Evolutionary conservation across 2,888 invertebrate species (phyloP).

Genomic region (Megastigmus dorsalis): DNA sequence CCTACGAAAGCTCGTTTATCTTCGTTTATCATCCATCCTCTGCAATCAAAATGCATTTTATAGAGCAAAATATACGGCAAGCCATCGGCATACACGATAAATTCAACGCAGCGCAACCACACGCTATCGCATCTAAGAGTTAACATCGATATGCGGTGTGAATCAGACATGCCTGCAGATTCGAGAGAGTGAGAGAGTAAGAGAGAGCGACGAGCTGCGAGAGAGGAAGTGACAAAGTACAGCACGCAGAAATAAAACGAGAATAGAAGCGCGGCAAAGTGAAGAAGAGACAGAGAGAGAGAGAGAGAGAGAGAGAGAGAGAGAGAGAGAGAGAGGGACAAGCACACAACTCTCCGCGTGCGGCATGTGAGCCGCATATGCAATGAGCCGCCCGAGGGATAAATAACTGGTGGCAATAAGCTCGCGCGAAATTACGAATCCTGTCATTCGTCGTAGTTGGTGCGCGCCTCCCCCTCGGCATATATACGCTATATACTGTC

Average conservation of each 20-base stretch:
- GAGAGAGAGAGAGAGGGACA: neutral
- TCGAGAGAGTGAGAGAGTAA: neutral
- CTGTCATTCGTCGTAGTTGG: constrained; percentile 58
- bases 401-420: constrained; percentile 71
- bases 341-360: neutral
- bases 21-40: no score
- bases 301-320: neutral
- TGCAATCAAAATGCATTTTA: no score
- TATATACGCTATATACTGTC: no score
- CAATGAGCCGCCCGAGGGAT: constrained; percentile 65
- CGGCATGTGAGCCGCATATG: constrained; percentile 65
- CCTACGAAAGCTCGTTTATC: no score
- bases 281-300: neutral
- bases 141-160: no score
- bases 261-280: no score
- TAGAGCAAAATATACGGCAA: no score
- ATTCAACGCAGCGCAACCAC: no score
- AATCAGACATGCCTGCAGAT: neutral
- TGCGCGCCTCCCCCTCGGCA: neutral
- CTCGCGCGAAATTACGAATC: constrained; percentile 70
- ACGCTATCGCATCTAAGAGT: no score
- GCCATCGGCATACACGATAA: no score
- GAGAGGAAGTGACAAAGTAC: neutral
- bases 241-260: no score
- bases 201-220: neutral